Conservation (phyloP, 2,113 vertebrate species). For the Eulemur macaco region DNA sequence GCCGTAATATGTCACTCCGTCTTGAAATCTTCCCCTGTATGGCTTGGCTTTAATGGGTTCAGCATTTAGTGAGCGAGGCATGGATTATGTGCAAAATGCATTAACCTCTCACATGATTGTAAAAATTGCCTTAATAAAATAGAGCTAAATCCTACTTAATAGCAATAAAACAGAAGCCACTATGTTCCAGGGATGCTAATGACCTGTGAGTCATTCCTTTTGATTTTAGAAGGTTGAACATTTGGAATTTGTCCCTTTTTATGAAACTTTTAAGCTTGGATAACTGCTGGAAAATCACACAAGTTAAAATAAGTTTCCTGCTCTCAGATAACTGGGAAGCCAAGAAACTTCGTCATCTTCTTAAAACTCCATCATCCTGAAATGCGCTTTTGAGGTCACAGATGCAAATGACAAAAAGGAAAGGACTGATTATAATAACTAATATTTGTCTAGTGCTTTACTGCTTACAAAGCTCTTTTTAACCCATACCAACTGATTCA, state of each 20-base stretch:
- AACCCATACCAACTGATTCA: neutral
- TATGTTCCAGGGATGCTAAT: constrained; percentile 74
- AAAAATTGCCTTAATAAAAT: constrained; percentile 84
- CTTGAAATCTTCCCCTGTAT: constrained; percentile 55
- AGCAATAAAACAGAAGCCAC: constrained; percentile 80
- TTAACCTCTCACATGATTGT: constrained; percentile 82
- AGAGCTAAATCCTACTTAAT: constrained; percentile 82
- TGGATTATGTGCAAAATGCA: constrained; percentile 83
- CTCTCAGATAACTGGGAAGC: constrained; percentile 20
- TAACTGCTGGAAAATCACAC: constrained; percentile 73
- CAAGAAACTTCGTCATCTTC: constrained; percentile 51
- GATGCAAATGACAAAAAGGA: neutral
- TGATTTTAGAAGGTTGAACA: constrained; percentile 77
- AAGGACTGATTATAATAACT: constrained; percentile 27
- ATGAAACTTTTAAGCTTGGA: constrained; percentile 70
- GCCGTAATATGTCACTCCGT: constrained; percentile 53
- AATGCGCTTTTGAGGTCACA: neutral
- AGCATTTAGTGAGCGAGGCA: constrained; percentile 78
- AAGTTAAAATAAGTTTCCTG: constrained; percentile 66
- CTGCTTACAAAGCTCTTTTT: neutral
- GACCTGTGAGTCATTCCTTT: constrained; percentile 81
- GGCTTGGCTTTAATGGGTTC: constrained; percentile 78
- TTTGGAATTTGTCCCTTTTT: constrained; percentile 71
- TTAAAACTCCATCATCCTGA: neutral
- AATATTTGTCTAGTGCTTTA: constrained; percentile 40